Conservation (phyloP, 2,888 invertebrate genomes). For the Mythimna pallens region DNA sequence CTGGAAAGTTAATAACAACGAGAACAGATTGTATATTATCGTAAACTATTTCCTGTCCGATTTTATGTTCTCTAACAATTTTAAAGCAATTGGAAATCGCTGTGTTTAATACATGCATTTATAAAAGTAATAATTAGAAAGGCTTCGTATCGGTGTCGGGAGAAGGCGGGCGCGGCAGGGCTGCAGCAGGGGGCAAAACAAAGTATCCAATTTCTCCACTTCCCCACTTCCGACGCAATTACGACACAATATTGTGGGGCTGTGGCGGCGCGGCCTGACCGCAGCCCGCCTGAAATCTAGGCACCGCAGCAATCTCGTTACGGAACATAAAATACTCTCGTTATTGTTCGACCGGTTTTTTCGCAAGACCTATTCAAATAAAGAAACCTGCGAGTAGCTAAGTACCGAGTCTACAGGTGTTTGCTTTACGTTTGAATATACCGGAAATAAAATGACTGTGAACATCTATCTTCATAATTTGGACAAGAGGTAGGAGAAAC, state of each 20-base stretch:
- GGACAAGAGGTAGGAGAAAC: slow-evolving; percentile 25
- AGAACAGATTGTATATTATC: slow-evolving; percentile 55
- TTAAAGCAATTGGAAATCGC: slow-evolving; percentile 62
- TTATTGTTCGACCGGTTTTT: slow-evolving; percentile 83
- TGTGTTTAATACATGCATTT: slow-evolving; percentile 69
- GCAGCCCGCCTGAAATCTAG: slow-evolving; percentile 83
- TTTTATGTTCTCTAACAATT: slow-evolving; percentile 52
- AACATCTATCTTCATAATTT: slow-evolving; percentile 54
- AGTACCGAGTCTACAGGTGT: slow-evolving; percentile 65
- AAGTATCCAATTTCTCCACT: slow-evolving; percentile 88
- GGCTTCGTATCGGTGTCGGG: slow-evolving; percentile 79
- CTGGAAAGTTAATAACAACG: slow-evolving; percentile 54
- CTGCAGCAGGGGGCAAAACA: slow-evolving; percentile 79
- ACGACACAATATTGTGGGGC: slow-evolving; percentile 83
- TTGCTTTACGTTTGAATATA: slow-evolving; percentile 64
- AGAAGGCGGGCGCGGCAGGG: slow-evolving; percentile 69
- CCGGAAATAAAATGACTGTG: slow-evolving; percentile 46
- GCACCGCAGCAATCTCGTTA: slow-evolving; percentile 85
- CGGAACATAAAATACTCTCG: slow-evolving; percentile 84
- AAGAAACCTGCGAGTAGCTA: slow-evolving; percentile 75
- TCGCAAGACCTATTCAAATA: slow-evolving; percentile 82
- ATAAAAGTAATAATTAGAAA: slow-evolving; percentile 84
- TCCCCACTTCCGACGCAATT: slow-evolving; percentile 89
- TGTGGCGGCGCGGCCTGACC: slow-evolving; percentile 81
- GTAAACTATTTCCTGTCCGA: slow-evolving; percentile 44